Evolutionary conservation across 2,113 vertebrate genomes (phyloP).

Genomic region (Clarias batrachus): DNA sequence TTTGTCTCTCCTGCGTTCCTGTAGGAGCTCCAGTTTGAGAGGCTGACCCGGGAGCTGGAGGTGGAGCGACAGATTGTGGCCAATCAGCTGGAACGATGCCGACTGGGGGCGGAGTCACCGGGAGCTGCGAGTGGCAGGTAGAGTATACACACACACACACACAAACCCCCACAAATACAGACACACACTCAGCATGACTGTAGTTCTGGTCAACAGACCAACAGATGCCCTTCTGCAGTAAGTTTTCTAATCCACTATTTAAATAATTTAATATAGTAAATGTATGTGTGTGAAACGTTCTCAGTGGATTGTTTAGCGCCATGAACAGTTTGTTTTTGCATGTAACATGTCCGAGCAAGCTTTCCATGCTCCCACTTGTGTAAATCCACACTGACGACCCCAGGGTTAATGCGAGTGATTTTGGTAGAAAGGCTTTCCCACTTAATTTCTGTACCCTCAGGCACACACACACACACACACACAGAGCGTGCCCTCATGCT

Average conservation of each 20-base stretch:
- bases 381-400: neutral
- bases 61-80: constrained; percentile 99
- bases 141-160: constrained; percentile 50
- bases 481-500: neutral
- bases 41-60: constrained; percentile 98
- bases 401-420: neutral
- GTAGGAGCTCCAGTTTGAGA: constrained; percentile 98
- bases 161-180: constrained; percentile 7
- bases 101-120: constrained; percentile 95
- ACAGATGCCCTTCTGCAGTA: constrained; percentile 22
- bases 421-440: neutral
- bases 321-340: neutral
- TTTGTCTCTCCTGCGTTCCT: constrained; percentile 64
- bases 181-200: constrained; percentile 24
- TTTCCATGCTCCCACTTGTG: neutral
- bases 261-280: neutral
- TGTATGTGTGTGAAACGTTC: no score
- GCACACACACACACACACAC: no score
- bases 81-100: constrained; percentile 99
- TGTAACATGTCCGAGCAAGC: neutral
- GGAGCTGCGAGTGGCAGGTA: constrained; percentile 97
- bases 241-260: neutral
- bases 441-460: neutral
- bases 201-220: constrained; percentile 10
- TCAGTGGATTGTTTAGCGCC: neutral